Conservation (phyloP, 2,888 invertebrate species). For the Cryptus viduatorius region DNA sequence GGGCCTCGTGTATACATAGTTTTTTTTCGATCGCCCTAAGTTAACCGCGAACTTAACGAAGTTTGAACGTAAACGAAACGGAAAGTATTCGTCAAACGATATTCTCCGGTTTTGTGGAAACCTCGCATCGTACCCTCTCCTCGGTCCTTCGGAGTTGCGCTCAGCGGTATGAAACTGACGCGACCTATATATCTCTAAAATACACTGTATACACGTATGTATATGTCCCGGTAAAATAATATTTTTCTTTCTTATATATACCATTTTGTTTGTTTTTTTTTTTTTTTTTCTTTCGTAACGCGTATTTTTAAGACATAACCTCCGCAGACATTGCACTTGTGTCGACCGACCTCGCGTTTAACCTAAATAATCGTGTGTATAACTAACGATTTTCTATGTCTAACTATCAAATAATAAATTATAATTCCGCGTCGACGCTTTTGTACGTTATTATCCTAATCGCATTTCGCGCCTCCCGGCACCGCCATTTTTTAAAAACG, state of each 20-base stretch:
- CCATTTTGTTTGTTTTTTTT: conserved; percentile 14
- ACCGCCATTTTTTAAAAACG: conserved; percentile 18
- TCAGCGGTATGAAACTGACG: conserved; percentile 49
- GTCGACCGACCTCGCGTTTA: conserved; percentile 60
- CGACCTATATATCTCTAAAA: conserved; percentile 14
- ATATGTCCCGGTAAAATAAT: conserved; percentile 57
- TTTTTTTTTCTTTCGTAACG: conserved; percentile 29
- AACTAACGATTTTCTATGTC: conserved; percentile 47
- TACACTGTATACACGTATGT: conserved; percentile 14
- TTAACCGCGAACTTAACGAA: conserved; percentile 13
- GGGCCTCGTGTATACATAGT: background rate
- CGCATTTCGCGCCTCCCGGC: conserved; percentile 44
- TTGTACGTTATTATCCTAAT: conserved; percentile 37
- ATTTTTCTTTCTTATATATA: conserved; percentile 14
- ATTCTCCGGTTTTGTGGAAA: conserved; percentile 12
- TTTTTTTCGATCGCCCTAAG: conserved; percentile 4
- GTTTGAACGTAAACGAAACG: conserved; percentile 34
- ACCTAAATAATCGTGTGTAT: conserved; percentile 58
- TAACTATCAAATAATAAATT: conserved; percentile 53
- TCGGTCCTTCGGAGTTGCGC: conserved; percentile 21
- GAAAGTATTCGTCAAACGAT: conserved; percentile 35
- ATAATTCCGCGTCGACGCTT: conserved; percentile 47
- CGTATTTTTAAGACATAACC: conserved; percentile 30
- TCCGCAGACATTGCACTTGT: conserved; percentile 67
- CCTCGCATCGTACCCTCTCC: background rate